Base-by-base conservation (phyloP, 1,140 invertebrate genomes). In the Drosophila aff. region DNA sequence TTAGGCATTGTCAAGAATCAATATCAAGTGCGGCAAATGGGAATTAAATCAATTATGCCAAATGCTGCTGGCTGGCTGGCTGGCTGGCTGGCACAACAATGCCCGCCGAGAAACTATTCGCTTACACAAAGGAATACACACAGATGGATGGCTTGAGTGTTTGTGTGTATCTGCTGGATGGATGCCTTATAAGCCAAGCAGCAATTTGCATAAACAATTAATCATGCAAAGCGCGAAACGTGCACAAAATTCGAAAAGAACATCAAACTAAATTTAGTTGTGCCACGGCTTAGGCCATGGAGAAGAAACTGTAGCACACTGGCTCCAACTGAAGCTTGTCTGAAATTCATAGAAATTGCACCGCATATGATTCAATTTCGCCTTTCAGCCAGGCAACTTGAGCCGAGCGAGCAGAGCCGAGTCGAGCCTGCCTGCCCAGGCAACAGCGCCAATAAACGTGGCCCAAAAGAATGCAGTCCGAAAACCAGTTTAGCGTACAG, bases 131-230 rank as follows among this genome's bases (percentile, higher is more conserved):
- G 33, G 41, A 23, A 50, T 40, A 28, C 49, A 40, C 47, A 52
- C 16, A 66, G 49, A 65, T 26, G 28, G 31, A n/a, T 55, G 4
- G 33, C 11, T 33, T 0, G 11, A 15, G 16, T 26, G 21, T 26
- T 23, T 50, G n/a, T 50, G 28, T 72, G 28, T 72, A 31, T 57
- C 9, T 55, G 46, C 28, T 38, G 58, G 53, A 52, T 23, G 26
- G 62, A 15, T 33, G 59, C 81, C 81, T 81, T 81, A 72, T 81
- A 84, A 84, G 78, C 78, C 79, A 74, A n/a, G 36, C 61, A 85
- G 60, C 68, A 89, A 90, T 90, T 90, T 90, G 85, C 85, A 90
- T 90, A 82, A 90, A 90, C 86, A 90, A 90, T 90, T 90, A 90
- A 90, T 90, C 85, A 90, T 90, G 81, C 81, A 82, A 74, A 90